These are phyloP conservation scores for Dipodomys spectabilis DNA, from an alignment of 2,113 vertebrate species.

Conservation along the genomic window DNA sequence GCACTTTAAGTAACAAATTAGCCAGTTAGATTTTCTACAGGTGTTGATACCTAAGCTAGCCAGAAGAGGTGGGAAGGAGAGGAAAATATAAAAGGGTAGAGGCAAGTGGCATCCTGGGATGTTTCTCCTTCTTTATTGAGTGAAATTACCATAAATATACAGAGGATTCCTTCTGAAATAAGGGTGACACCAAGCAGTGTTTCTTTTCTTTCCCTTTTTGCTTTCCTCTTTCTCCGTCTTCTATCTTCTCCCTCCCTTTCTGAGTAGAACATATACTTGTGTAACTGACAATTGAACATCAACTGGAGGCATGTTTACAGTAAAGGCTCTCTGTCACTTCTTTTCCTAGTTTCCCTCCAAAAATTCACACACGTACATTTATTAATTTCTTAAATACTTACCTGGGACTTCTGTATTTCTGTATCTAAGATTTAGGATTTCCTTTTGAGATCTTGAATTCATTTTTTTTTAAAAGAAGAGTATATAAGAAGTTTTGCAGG, in stretches of 20 bases:
- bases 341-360: neutral
- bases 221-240: neutral
- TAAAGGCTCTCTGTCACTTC: neutral
- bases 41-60: neutral
- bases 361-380: neutral
- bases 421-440: slow-evolving; percentile 51
- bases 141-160: slow-evolving; percentile 1
- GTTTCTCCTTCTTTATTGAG: neutral
- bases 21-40: slow-evolving; percentile 4
- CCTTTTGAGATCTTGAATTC: slow-evolving; percentile 18
- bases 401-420: slow-evolving; percentile 10
- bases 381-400: neutral
- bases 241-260: neutral
- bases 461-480: neutral
- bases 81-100: neutral
- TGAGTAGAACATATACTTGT: neutral
- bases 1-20: neutral
- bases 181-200: neutral
- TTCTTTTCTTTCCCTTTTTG: neutral
- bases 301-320: neutral
- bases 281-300: slow-evolving; percentile 22
- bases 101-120: neutral
- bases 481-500: neutral
- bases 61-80: slow-evolving; percentile 1
- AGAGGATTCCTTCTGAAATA: slow-evolving; percentile 16